These are phyloP conservation scores for Sminthurides bifidus DNA, from an alignment of 1,140 invertebrate genomes.

Conservation along the genomic window DNA sequence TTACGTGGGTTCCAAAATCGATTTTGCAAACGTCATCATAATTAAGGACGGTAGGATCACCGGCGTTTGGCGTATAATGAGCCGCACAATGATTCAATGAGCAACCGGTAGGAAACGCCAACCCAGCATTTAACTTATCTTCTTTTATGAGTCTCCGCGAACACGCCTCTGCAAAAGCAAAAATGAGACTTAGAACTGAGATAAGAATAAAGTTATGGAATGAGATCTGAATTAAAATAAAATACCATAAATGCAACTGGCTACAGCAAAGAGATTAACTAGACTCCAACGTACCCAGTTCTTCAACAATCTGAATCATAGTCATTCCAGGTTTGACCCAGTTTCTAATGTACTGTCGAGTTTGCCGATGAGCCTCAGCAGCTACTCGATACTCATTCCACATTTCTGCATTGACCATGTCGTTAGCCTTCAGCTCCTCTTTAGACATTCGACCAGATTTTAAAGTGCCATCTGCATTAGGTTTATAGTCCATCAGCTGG, in stretches of 20 bases:
- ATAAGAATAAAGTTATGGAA: neutral
- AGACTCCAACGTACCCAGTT: conserved; percentile 47
- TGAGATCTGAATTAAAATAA: neutral
- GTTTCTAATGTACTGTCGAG: conserved; percentile 64
- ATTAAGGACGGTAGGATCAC: conserved; percentile 84
- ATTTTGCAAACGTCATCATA: conserved; percentile 99
- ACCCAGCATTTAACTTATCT: conserved; percentile 75
- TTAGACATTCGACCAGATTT: conserved; percentile 76
- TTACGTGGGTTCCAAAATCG: conserved; percentile 98
- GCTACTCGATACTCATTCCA: conserved; percentile 52
- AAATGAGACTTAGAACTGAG: no score
- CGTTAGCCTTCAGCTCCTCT: conserved; percentile 67
- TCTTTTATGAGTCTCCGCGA: conserved; percentile 13
- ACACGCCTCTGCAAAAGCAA: neutral
- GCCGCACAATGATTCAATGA: conserved; percentile 95
- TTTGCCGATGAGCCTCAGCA: conserved; percentile 91
- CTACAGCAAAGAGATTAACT: neutral
- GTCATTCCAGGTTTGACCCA: conserved; percentile 97
- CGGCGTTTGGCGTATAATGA: conserved; percentile 98
- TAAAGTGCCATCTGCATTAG: conserved; percentile 60
- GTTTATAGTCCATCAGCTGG: conserved; percentile 63
- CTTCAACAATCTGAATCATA: conserved; percentile 98
- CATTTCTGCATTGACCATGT: conserved; percentile 10
- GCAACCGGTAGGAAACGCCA: conserved; percentile 98
- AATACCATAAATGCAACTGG: neutral